Base-by-base conservation (phyloP, 2,797 vertebrate species). In the Micromesistius poutassou region DNA sequence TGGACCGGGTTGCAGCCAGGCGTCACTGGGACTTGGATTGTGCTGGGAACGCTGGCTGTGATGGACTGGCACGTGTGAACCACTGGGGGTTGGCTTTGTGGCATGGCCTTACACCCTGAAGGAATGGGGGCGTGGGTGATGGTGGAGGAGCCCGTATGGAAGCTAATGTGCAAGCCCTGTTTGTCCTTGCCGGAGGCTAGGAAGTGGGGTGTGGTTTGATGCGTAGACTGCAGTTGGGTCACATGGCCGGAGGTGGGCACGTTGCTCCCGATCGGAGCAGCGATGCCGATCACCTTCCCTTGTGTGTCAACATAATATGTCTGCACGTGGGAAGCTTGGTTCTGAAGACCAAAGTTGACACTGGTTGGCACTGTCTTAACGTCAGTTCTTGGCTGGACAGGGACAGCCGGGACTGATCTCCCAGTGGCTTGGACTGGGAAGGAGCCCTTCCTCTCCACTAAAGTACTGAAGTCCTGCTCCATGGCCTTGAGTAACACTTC, bases 401-500 rank as follows among this genome's bases (percentile, higher is more conserved):
- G 88, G 83, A 91, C 92, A 90, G 91, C 90, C 80, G 94, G 92
- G 85, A 91, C 92, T 77, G 90, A 91, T 93, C 95, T 97, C 86
- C 94, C 93, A 87, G 92, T 76, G 73, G 91, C 91, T 77, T 93
- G 90, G 75, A 93, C 88, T 76, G 92, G 93, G 80, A 92, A 89
- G 12, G 93, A 92, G 88, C 90, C 92, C 83, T 94, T 96, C 81
- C 86, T 93, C 85, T 97, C 96, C 28, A 96, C 93, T 91, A 98
- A 93, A 4, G 95, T 96, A 84, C 95, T 98, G 84, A 99, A 95
- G 88, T 99, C 98, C 30, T 97, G 96, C 93, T 99, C 98, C 97
- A 99, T 99, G 78, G 98, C 98, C 93, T 97, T 98, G 75, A 99
- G 89, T 85, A 99, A 94, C 88, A 98, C 97, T 90, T 98, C 97